These are phyloP conservation scores for Phocides pigmalion DNA, from an alignment of 1,140 invertebrate genomes.

Conservation along the genomic window DNA sequence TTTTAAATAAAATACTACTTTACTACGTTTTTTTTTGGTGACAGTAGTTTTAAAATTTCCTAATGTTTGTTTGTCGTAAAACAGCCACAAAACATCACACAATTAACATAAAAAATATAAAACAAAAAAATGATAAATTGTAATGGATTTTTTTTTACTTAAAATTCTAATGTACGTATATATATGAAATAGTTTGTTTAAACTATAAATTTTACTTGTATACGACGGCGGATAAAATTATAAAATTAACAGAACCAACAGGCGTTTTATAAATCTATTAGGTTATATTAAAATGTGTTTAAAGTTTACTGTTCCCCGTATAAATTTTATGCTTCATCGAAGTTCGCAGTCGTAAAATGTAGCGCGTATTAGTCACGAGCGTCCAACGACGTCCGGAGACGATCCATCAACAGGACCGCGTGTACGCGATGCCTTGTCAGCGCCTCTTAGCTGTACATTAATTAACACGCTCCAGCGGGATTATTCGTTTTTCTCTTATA, in stretches of 20 bases:
- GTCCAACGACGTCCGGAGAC: slow-evolving; percentile 45
- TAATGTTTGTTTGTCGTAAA: no score
- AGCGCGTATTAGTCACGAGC: slow-evolving; percentile 62
- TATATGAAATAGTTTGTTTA: no score
- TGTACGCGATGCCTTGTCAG: slow-evolving; percentile 55
- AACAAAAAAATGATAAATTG: no score
- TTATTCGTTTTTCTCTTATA: slow-evolving; percentile 9
- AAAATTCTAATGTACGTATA: no score
- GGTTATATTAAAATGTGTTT: slow-evolving; percentile 45
- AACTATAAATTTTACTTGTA: no score
- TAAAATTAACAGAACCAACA: neutral
- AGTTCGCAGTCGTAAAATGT: slow-evolving; percentile 63
- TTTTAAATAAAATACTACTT: no score
- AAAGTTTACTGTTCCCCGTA: slow-evolving; percentile 52
- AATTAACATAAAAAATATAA: no score
- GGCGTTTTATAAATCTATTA: neutral
- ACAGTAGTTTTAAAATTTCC: no score
- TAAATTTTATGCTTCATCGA: slow-evolving; percentile 65
- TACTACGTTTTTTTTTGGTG: no score
- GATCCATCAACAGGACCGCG: slow-evolving; percentile 58
- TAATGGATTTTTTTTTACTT: no score
- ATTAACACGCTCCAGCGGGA: slow-evolving; percentile 55
- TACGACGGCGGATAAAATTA: no score
- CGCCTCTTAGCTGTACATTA: slow-evolving; percentile 54
- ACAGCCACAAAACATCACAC: no score